Conservation (phyloP, 1,140 invertebrate species). For the Anastrepha obliqua region DNA sequence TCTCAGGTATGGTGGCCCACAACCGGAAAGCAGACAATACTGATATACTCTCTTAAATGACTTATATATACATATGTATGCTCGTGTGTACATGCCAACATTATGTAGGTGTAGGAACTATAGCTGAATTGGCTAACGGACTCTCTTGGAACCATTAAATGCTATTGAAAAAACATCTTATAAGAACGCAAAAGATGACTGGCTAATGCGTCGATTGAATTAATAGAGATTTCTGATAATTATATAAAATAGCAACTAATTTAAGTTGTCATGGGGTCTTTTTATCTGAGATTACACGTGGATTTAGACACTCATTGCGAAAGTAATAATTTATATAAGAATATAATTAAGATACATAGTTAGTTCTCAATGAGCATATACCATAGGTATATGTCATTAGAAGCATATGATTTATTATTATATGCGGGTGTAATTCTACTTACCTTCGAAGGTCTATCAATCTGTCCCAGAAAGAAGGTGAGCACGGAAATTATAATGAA, state of each 20-base stretch:
- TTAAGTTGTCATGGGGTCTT: too few species aligned
- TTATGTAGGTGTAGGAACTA: background rate
- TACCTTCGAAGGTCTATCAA: constrained; percentile 80
- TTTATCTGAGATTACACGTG: too few species aligned
- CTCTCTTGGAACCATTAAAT: background rate
- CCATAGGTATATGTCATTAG: too few species aligned
- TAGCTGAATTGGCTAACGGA: background rate
- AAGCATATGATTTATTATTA: too few species aligned
- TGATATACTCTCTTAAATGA: background rate
- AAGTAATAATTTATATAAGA: too few species aligned
- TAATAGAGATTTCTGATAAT: background rate
- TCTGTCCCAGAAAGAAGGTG: constrained; percentile 90
- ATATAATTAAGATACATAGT: too few species aligned
- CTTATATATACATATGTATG: background rate
- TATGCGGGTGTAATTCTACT: constrained; percentile 54
- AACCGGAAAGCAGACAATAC: background rate
- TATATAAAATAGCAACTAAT: background rate
- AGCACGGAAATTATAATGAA: constrained; percentile 91
- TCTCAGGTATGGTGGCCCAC: background rate
- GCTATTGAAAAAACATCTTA: background rate
- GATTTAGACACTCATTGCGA: too few species aligned
- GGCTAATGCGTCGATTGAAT: background rate
- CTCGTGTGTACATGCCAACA: background rate
- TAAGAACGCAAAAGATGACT: background rate
- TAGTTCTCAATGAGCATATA: too few species aligned